Base-by-base conservation (phyloP, 2,797 vertebrate species). In the Rhinoraja longicauda region DNA sequence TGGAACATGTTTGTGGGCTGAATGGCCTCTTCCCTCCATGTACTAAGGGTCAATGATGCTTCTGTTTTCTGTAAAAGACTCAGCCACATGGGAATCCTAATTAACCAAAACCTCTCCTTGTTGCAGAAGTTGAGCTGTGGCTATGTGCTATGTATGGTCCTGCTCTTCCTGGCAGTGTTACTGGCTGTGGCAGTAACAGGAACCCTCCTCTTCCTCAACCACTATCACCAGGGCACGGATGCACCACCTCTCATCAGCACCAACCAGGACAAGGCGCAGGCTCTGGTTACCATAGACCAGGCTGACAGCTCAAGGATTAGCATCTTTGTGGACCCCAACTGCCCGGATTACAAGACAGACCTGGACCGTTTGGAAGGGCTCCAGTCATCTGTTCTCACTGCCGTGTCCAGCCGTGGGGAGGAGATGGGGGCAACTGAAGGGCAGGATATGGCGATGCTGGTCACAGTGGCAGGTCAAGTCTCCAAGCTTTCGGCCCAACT, bases 291-390 rank as follows among this genome's bases (percentile, higher is more conserved):
- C 3, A 98, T 99, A 0, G 98, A 99, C 95, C 96, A 97, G 77
- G 97, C 97, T 0, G 98, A 99, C 92, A 97, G 98, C 94, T 99
- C 98, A 0, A 98, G 96, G 94, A 98, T 99, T 96, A 99, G 98
- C 96, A 98, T 99, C 96, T 98, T 99, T 96, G 98, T 99, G 0
- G 98, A 99, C 95, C 99, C 98, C 36, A 98, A 99, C 95, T 99
- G 99, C 95, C 98, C 98, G 0, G 98, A 98, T 92, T 97, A 97
- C 1, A 96, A 97, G 1, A 96, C 97, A 75, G 96, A 98, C 95
- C 97, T 99, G 81, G 94, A 98, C 91, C 97, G 97, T 45, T 94
- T 99, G 95, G 98, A 99, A 94, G 98, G 97, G 0, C 97, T 98
- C 93, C 99, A 99, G 96, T 97, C 96, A 0, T 98, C 98, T 0